phyloP scores from a whole-genome alignment of 2,888 invertebrate species.

The Drosophila mimetica region DNA sequence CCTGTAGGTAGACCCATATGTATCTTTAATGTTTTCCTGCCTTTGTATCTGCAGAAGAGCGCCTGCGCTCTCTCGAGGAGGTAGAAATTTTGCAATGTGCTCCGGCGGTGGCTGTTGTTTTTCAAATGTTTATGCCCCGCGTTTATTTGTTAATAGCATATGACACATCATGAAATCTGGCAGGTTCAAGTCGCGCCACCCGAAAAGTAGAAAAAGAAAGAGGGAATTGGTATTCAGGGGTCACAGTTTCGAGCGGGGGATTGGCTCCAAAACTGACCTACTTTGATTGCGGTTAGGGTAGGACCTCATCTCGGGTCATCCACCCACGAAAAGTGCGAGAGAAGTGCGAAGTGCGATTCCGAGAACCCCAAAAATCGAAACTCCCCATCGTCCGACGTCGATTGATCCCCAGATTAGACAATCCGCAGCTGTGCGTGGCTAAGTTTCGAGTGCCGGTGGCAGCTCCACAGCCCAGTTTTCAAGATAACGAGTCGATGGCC shows the following conservation, averaged over 20 bases:
- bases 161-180: constrained; percentile 23
- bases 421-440: constrained; percentile 44
- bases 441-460: constrained; percentile 16
- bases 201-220: neutral
- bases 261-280: constrained; percentile 52
- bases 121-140: constrained; percentile 32
- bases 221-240: no score
- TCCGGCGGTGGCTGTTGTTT: constrained; percentile 7
- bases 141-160: constrained; percentile 25
- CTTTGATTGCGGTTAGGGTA: constrained; percentile 64
- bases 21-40: constrained; percentile 60
- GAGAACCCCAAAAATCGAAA: neutral
- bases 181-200: constrained; percentile 10
- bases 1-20: constrained; percentile 37
- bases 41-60: constrained; percentile 57
- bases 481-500: constrained; percentile 35
- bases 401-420: constrained; percentile 35
- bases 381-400: neutral
- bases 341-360: neutral
- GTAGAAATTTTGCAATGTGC: constrained; percentile 13
- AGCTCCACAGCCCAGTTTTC: neutral
- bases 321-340: constrained; percentile 14
- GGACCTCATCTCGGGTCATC: constrained; percentile 47
- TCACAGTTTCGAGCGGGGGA: neutral
- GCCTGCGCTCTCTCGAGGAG: constrained; percentile 58